phyloP scores from a whole-genome alignment of 2,888 invertebrate genomes.

The Lithophane semibrunnea region DNA sequence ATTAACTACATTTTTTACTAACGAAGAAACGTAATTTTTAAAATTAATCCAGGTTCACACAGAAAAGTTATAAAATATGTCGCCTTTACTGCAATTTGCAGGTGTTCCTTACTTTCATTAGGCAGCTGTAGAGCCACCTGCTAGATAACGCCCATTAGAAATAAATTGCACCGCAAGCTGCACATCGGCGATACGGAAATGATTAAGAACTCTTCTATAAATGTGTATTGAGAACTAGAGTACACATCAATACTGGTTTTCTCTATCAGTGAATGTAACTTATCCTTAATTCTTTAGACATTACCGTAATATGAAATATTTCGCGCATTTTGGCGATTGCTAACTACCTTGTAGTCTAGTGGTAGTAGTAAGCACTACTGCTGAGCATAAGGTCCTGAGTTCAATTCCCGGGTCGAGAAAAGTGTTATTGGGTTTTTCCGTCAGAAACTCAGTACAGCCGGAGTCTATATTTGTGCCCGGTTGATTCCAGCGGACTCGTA shows the following conservation, averaged over 20 bases:
- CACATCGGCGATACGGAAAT: neutral
- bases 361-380: too few species aligned
- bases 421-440: too few species aligned
- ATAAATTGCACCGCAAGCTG: constrained; percentile 46
- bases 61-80: neutral
- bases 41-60: neutral
- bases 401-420: too few species aligned
- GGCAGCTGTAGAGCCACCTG: constrained; percentile 38
- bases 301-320: too few species aligned
- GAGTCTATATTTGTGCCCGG: too few species aligned
- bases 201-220: constrained; percentile 13
- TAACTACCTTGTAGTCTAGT: too few species aligned
- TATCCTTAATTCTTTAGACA: neutral
- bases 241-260: neutral
- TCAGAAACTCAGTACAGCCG: too few species aligned
- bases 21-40: neutral
- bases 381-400: too few species aligned
- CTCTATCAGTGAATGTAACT: too few species aligned
- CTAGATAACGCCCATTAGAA: constrained; percentile 21
- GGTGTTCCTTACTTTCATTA: constrained; percentile 29
- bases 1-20: neutral
- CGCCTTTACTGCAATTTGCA: constrained; percentile 17
- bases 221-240: constrained; percentile 1
- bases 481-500: too few species aligned
- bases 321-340: too few species aligned